These are phyloP conservation scores for Ophioderma brevispina DNA, from an alignment of 35 echinoderm and acorn worm species.

Conservation along the genomic window DNA sequence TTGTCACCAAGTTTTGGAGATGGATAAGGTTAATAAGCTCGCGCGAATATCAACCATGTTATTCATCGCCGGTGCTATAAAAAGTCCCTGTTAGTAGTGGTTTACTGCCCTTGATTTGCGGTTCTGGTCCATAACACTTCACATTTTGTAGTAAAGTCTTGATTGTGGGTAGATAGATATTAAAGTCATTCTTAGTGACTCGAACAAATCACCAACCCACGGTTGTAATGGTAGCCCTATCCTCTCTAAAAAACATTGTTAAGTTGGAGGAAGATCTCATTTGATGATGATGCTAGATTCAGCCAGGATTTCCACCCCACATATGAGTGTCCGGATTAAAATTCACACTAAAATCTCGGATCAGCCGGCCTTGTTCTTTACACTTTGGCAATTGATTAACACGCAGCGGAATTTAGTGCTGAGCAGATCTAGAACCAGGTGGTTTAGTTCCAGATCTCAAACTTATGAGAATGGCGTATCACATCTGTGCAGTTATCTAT, in stretches of 20 bases:
- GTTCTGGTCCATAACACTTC: neutral
- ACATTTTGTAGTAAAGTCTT: neutral
- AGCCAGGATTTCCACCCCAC: slow-evolving; percentile 45
- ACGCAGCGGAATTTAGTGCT: neutral
- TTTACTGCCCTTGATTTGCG: neutral
- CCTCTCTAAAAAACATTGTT: neutral
- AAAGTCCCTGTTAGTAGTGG: neutral
- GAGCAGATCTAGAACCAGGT: too few species aligned
- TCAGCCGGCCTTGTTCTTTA: neutral
- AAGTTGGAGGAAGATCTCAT: slow-evolving; percentile 36
- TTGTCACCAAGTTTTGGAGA: too few species aligned
- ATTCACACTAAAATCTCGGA: neutral
- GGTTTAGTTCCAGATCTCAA: too few species aligned
- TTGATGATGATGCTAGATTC: slow-evolving; percentile 7
- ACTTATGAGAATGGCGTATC: too few species aligned
- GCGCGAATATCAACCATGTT: too few species aligned
- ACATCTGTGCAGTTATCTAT: too few species aligned
- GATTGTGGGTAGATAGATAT: neutral
- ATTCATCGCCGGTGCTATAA: neutral
- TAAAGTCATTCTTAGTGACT: neutral
- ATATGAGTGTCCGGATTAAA: slow-evolving; percentile 32
- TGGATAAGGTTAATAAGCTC: too few species aligned
- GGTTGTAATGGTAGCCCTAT: neutral
- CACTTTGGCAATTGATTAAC: neutral
- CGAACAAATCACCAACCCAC: neutral